Evolutionary conservation across 92 coral and sea anemone species (phyloP).

Genomic region (Umimayanthus chanpuru): DNA sequence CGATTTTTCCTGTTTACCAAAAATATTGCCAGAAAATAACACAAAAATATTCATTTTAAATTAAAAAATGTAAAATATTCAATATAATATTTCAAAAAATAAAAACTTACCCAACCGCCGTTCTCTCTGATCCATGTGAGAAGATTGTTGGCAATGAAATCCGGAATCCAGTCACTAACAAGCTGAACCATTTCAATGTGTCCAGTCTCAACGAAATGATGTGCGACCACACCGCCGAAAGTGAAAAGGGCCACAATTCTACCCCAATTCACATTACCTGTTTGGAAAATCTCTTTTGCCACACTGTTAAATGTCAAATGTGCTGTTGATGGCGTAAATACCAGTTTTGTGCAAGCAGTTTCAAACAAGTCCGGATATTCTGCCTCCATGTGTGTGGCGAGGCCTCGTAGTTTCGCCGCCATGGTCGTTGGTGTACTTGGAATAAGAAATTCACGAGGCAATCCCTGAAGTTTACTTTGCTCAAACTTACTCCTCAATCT

Average conservation of each 20-base stretch:
- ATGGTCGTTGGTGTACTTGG: slow-evolving; percentile 83
- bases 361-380: slow-evolving; percentile 97
- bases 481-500: slow-evolving; percentile 93
- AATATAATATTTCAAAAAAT: neutral
- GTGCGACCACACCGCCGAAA: slow-evolving; percentile 96
- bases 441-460: slow-evolving; percentile 85
- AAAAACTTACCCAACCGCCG: slow-evolving; percentile 94
- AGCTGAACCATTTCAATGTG: slow-evolving; percentile 91
- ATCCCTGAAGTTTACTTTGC: slow-evolving; percentile 87
- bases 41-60: slow-evolving; percentile 47
- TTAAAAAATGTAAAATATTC: neutral
- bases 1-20: slow-evolving; percentile 28
- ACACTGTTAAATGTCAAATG: slow-evolving; percentile 82
- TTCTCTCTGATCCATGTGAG: slow-evolving; percentile 88
- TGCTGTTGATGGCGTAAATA: slow-evolving; percentile 84
- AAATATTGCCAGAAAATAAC: slow-evolving; percentile 60
- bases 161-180: slow-evolving; percentile 81
- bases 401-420: slow-evolving; percentile 74
- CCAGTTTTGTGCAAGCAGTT: slow-evolving; percentile 90
- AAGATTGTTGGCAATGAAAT: slow-evolving; percentile 84
- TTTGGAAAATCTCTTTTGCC: slow-evolving; percentile 93
- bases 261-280: slow-evolving; percentile 93
- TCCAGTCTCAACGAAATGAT: slow-evolving; percentile 92
- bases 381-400: slow-evolving; percentile 95
- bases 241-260: slow-evolving; percentile 95